These are phyloP conservation scores for Zonitis immaculata DNA, from an alignment of 2,888 invertebrate species.

Conservation along the genomic window DNA sequence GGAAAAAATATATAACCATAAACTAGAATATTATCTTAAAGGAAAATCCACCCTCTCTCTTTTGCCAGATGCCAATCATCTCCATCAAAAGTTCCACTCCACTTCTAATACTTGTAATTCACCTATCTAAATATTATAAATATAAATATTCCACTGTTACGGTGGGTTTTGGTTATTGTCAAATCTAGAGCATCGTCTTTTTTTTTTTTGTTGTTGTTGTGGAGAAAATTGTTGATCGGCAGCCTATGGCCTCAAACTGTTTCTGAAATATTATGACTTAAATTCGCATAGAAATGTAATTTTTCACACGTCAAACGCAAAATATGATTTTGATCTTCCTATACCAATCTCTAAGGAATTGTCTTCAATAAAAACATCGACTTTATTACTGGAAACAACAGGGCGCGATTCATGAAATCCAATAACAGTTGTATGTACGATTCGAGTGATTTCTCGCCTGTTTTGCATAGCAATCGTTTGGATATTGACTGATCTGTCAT, in stretches of 20 bases:
- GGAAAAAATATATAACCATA: neutral
- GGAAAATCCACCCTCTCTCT: neutral
- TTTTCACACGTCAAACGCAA: constrained; percentile 44
- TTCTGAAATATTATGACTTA: constrained; percentile 40
- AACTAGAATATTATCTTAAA: neutral
- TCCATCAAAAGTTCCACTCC: neutral
- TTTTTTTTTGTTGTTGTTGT: too few relatives aligned
- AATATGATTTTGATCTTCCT: constrained; percentile 46
- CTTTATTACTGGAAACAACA: constrained; percentile 45
- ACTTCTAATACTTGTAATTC: too few relatives aligned
- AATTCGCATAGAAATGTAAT: constrained; percentile 44
- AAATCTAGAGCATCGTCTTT: neutral
- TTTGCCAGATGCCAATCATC: neutral
- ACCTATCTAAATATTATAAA: too few relatives aligned
- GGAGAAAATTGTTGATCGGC: neutral
- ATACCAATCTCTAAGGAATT: constrained; percentile 39
- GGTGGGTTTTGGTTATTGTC: neutral
- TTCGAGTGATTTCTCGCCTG: constrained; percentile 43
- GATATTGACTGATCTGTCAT: constrained; percentile 36
- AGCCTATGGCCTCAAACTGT: too few relatives aligned
- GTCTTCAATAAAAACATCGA: constrained; percentile 46
- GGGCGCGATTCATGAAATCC: constrained; percentile 43
- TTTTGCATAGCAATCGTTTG: constrained; percentile 41
- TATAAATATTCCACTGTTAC: too few relatives aligned
- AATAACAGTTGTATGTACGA: constrained; percentile 44